Evolutionary conservation across 2,888 invertebrate genomes (phyloP), one percentile per base, ranked within the genome.

Genomic region (Aquatica leii): DNA sequence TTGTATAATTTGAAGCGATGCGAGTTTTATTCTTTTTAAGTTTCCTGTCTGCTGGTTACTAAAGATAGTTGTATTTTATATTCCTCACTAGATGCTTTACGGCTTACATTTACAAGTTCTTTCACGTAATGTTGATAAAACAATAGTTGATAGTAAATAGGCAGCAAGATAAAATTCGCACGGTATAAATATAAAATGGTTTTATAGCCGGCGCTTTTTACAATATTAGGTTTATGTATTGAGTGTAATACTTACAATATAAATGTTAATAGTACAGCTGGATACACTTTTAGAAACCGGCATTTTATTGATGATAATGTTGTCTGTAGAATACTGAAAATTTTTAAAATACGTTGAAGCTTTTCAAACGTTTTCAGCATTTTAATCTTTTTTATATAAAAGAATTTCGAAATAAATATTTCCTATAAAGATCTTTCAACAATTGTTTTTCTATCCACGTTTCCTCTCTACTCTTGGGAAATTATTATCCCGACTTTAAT

Each of bases 81-180:
- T 46, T 46, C 17, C 18, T 2, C 46, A 4, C 9, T 46, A 46
- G 46, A 17, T 18, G 18, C 9, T 46, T 46, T 18, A 46, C 46
- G 46, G 46, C n/a, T 17, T 17, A 46, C 6, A 46, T 46, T 24
- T 46, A 46, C 46, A 46, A 46, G 46, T 46, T 20, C 46, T 46
- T 17, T 50, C 61, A 55, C 61, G 61, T 50, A 12, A 15, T 37
- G 35, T 55, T 55, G 56, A 61, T 61, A 61, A 61, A 61, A 56
- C 55, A 56, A 61, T 61, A 50, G 55, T 24, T 55, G 51, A 40
- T 55, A 37, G 43, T 40, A 54, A 40, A 8, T 12, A 12, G 12
- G 14, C 20, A 18, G 17, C 18, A 18, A 46, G 11, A 46, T 46
- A 46, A 46, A 46, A n/a, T 46, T 46, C 20, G 8, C 20, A 46